Evolutionary conservation across 2,888 invertebrate species (phyloP).

Genomic region (Megalurothrips usitatus): DNA sequence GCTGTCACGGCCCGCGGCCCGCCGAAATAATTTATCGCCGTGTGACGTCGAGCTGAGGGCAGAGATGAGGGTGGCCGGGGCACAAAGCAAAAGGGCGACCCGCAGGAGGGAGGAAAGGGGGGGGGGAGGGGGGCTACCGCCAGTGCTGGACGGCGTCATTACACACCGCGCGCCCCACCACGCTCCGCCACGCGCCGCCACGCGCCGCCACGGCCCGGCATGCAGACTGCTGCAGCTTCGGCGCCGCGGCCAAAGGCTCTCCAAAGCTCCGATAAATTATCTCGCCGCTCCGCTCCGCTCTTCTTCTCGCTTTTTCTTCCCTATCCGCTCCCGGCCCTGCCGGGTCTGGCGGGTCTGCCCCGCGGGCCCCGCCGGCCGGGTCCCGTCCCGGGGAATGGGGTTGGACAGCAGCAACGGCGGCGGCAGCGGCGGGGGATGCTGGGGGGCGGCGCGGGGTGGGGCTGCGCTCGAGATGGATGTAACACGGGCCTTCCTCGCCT

Average conservation of each 20-base stretch:
- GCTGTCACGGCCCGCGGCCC: too few species aligned
- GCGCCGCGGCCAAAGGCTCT: neutral
- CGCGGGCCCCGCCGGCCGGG: too few species aligned
- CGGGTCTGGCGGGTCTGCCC: too few species aligned
- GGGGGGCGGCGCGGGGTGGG: neutral
- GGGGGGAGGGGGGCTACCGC: neutral
- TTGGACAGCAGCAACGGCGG: too few species aligned
- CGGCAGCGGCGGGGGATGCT: neutral
- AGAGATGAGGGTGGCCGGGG: neutral
- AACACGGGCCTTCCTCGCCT: too few species aligned
- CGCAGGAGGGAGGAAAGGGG: too few species aligned
- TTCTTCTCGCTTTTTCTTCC: too few species aligned
- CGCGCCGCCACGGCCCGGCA: neutral
- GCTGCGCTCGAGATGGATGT: neutral
- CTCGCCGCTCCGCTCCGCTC: neutral
- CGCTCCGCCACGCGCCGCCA: neutral
- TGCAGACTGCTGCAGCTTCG: too few species aligned
- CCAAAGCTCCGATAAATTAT: slow-evolving; percentile 5
- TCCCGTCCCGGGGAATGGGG: too few species aligned
- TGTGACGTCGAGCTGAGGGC: neutral
- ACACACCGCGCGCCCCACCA: neutral
- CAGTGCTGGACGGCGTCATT: neutral
- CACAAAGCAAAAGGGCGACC: neutral
- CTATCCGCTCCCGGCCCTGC: too few species aligned
- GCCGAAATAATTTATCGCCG: neutral